These are phyloP conservation scores for Mesaphorura yosii DNA, from an alignment of 1,140 invertebrate genomes.

Conservation along the genomic window DNA sequence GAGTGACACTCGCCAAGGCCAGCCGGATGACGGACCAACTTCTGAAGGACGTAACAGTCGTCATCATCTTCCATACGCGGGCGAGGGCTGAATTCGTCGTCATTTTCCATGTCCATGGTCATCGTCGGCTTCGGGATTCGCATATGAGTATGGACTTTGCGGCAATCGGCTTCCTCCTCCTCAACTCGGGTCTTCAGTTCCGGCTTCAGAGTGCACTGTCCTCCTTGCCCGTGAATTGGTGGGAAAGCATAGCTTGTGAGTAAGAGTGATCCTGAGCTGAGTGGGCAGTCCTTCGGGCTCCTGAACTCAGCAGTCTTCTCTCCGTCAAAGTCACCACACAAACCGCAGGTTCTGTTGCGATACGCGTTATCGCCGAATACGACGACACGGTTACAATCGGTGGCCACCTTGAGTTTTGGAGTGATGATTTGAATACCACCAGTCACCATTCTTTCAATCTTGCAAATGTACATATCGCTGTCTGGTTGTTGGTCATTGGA, in stretches of 20 bases:
- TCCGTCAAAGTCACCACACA: constrained; percentile 28
- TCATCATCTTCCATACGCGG: neutral
- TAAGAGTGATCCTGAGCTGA: constrained; percentile 23
- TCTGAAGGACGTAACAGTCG: neutral
- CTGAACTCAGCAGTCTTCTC: constrained; percentile 27
- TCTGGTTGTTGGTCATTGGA: constrained; percentile 1
- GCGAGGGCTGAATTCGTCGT: neutral
- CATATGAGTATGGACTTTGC: neutral
- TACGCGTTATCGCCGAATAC: constrained; percentile 12
- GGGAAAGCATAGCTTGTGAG: constrained; percentile 23
- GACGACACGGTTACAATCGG: constrained; percentile 19
- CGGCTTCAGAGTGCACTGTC: constrained; percentile 18
- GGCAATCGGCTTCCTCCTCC: constrained; percentile 18
- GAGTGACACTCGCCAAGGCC: neutral
- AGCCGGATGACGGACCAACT: neutral
- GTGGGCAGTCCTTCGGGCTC: constrained; percentile 23
- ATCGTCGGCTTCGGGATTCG: neutral
- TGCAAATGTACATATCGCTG: constrained; percentile 15
- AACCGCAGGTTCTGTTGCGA: constrained; percentile 25
- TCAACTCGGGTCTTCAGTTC: constrained; percentile 13
- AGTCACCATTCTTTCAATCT: constrained; percentile 20
- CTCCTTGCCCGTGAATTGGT: neutral
- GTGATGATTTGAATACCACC: constrained; percentile 26
- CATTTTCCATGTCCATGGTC: neutral
- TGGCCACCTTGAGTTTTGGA: constrained; percentile 15